A percentile compares a stretch with the other conserved stretches of the same genome.
Evolutionary conservation across 2,113 vertebrate species (phyloP).

Genomic region (Cynocephalus volans): DNA sequence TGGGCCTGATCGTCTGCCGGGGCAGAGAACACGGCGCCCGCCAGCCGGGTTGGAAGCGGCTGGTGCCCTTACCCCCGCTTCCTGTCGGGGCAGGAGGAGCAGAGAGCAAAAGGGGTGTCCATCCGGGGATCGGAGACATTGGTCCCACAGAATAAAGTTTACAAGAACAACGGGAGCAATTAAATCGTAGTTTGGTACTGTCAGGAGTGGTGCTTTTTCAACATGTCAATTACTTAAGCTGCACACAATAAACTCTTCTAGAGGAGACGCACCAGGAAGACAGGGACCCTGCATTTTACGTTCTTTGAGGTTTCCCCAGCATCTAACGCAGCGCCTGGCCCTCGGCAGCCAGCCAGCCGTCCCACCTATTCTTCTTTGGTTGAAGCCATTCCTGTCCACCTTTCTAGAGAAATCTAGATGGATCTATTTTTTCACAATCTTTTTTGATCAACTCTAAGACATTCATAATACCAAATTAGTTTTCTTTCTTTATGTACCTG

Average conservation of each 20-base stretch:
- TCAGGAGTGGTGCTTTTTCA: neutral
- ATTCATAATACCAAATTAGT: neutral
- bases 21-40: neutral
- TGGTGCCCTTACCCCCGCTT: neutral
- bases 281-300: neutral
- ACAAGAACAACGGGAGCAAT: neutral
- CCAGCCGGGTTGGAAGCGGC: neutral
- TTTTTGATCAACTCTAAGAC: slow-evolving; percentile 17
- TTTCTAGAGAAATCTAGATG: neutral
- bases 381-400: neutral
- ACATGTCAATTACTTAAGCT: neutral
- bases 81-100: neutral
- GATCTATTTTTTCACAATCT: slow-evolving; percentile 12
- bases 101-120: no score
- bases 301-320: neutral
- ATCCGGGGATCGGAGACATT: neutral
- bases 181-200: neutral
- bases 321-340: neutral
- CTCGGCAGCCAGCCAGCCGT: neutral
- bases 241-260: neutral
- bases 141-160: neutral
- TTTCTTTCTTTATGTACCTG: neutral
- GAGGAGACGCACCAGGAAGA: neutral
- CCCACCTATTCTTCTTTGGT: neutral
- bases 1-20: neutral